Evolutionary conservation across 2,797 vertebrate species (phyloP), one percentile per base, ranked within the genome.

Genomic region (Mastacembelus armatus): DNA sequence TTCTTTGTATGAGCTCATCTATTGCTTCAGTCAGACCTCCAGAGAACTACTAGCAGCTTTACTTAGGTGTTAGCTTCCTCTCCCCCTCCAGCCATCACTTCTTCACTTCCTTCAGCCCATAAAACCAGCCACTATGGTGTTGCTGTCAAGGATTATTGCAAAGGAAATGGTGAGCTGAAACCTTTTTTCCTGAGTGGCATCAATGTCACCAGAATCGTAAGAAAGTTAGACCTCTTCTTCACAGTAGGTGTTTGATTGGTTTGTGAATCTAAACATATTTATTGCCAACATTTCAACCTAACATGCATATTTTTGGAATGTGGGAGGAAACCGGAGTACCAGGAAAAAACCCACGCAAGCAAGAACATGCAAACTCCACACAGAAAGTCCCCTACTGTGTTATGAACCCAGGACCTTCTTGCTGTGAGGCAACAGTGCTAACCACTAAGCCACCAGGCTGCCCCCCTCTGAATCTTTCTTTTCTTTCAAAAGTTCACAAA

Each of bases 21-120:
- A 6, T 26, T 19, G 30, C 45, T 47, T 30, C 11, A 12, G 38
- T 62, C 50, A 33, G 57, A 72, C 39, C 71, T 43, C 64, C 36
- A n/a, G n/a, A n/a, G n/a, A n/a, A n/a, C n/a, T n/a, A n/a, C n/a
- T n/a, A n/a, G n/a, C n/a, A n/a, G n/a, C n/a, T n/a, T n/a, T n/a
- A n/a, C n/a, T n/a, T n/a, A n/a, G n/a, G n/a, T n/a, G 40, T 47
- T 56, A 32, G 45, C 52, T 43, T 56, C 56, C 45, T 48, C 45
- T 59, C 39, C 44, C 50, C 44, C 58, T 49, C 18, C 15, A 24
- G 21, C 39, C 24, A n/a, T n/a, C n/a, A n/a, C n/a, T n/a, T n/a
- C n/a, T n/a, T n/a, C n/a, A n/a, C n/a, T 69, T 42, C 35, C 26
- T 47, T 55, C 40, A 48, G 32, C 44, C 57, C 35, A 36, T 60